A percentile compares a stretch with the other conserved stretches of the same genome.
Evolutionary conservation across 2,888 invertebrate genomes (phyloP).

Genomic region (Rotaria sp.): DNA sequence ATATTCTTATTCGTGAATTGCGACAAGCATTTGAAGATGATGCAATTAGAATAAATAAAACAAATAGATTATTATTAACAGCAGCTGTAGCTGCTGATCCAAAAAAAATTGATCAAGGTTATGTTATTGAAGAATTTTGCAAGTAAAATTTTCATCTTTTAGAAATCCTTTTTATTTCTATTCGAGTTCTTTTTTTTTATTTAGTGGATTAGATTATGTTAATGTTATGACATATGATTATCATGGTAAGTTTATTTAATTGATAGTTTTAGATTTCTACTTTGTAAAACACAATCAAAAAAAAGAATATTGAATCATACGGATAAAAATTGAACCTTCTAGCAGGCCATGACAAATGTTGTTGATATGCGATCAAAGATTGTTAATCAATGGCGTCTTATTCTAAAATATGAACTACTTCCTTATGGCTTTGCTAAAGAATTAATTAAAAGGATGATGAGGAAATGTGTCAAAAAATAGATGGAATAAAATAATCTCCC

Average conservation of each 20-base stretch:
- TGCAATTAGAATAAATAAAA: conserved; percentile 25
- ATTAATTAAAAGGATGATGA: no score
- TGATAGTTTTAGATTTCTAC: no score
- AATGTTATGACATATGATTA: conserved; percentile 41
- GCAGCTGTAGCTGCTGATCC: conserved; percentile 40
- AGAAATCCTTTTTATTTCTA: neutral
- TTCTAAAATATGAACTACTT: no score
- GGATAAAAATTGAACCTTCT: no score
- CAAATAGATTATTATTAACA: conserved; percentile 33
- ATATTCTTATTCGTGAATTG: conserved; percentile 32
- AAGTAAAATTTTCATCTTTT: conserved; percentile 22
- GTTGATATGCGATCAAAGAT: no score
- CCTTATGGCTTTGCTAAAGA: no score
- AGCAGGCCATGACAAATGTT: no score
- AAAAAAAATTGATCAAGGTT: conserved; percentile 33
- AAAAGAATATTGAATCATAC: no score
- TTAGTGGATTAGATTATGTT: conserved; percentile 28
- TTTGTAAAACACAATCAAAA: no score
- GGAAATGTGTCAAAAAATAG: no score
- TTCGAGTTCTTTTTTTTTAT: neutral
- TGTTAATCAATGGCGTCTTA: no score
- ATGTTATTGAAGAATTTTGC: conserved; percentile 36
- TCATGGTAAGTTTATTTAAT: conserved; percentile 26
- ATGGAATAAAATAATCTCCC: no score
- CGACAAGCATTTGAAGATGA: conserved; percentile 34